Evolutionary conservation across 2,888 invertebrate species (phyloP).

Genomic region (Drosophila affinis): DNA sequence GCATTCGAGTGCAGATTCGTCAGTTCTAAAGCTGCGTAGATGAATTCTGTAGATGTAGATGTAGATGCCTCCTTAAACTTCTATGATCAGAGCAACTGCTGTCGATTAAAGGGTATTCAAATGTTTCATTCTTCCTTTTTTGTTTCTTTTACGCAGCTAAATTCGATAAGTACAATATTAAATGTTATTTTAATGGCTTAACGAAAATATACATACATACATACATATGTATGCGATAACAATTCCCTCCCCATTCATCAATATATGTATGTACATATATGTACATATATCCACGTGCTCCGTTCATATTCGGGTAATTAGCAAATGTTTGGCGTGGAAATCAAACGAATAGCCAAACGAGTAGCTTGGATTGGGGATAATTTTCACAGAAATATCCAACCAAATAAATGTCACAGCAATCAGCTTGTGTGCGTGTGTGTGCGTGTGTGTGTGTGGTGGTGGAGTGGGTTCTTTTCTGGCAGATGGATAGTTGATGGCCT

Average conservation of each 20-base stretch:
- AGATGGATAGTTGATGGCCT: conserved; percentile 33
- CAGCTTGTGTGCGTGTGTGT: conserved; percentile 22
- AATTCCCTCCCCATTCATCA: neutral
- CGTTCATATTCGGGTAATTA: conserved; percentile 29
- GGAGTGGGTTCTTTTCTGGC: conserved; percentile 10
- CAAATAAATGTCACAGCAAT: conserved; percentile 49
- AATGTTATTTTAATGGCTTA: conserved; percentile 75
- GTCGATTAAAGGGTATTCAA: neutral
- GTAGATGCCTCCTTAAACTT: too few relatives aligned
- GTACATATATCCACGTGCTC: conserved; percentile 4
- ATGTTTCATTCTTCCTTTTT: conserved; percentile 1
- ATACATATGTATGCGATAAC: conserved; percentile 12
- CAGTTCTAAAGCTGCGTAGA: too few relatives aligned
- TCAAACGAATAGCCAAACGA: conserved; percentile 7
- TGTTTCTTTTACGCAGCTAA: too few relatives aligned
- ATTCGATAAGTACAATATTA: conserved; percentile 50
- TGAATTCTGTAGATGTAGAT: too few relatives aligned
- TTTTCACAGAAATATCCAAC: conserved; percentile 24
- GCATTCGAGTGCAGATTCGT: too few relatives aligned
- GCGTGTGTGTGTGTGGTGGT: conserved; percentile 6
- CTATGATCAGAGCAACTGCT: too few relatives aligned
- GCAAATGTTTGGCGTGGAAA: conserved; percentile 4
- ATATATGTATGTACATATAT: too few relatives aligned
- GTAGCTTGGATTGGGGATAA: neutral
- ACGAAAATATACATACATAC: conserved; percentile 37